These are phyloP conservation scores for Tychaedon coryphoeus DNA, from an alignment of 2,113 vertebrate species.

Conservation along the genomic window DNA sequence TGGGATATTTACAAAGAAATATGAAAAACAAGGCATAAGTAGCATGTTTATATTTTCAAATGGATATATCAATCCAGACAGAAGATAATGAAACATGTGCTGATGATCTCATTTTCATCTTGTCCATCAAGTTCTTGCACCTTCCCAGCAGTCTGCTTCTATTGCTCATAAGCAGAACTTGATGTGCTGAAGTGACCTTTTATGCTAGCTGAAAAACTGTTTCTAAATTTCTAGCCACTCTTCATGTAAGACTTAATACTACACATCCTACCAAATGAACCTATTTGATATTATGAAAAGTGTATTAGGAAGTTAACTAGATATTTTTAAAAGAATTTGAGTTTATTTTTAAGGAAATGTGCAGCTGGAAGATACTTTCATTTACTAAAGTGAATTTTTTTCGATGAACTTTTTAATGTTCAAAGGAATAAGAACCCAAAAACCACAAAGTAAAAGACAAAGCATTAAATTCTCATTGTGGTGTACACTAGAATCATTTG, in stretches of 20 bases:
- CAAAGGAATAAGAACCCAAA: background rate
- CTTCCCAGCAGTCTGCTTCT: background rate
- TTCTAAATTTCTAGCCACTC: background rate
- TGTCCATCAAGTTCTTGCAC: background rate
- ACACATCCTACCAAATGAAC: background rate
- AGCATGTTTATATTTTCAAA: background rate
- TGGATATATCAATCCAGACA: background rate
- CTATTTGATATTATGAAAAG: background rate
- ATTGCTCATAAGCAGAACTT: background rate
- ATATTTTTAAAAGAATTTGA: background rate
- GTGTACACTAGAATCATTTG: background rate
- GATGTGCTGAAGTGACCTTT: background rate
- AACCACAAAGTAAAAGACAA: background rate
- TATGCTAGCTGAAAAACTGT: background rate
- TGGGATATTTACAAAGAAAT: background rate
- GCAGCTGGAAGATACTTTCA: background rate
- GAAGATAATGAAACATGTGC: background rate
- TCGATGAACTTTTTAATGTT: background rate
- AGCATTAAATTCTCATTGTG: constrained; percentile 5
- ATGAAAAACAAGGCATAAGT: background rate
- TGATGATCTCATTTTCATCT: background rate
- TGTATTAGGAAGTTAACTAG: background rate
- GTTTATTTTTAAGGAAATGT: background rate
- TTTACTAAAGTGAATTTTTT: background rate
- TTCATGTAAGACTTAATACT: background rate